Conservation (phyloP, 64 coral and sea anemone genomes). For the Actinia equina region DNA sequence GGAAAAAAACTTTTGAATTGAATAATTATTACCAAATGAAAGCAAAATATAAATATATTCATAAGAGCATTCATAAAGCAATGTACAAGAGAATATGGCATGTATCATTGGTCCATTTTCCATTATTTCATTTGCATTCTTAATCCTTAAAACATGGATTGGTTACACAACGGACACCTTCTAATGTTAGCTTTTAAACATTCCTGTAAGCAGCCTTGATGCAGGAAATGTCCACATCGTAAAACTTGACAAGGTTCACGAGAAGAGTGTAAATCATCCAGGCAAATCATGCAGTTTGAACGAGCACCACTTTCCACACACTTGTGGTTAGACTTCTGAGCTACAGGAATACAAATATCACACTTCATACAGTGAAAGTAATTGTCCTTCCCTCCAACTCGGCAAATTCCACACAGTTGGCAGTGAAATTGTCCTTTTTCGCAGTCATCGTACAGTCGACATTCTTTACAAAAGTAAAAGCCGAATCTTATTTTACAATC, state of each 20-base stretch:
- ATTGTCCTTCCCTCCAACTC: constrained; percentile 83
- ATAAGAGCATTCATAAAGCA: no score
- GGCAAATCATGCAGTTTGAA: constrained; percentile 88
- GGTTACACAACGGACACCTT: constrained; percentile 70
- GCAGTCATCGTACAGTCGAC: constrained; percentile 83
- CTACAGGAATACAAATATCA: constrained; percentile 81
- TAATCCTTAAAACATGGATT: constrained; percentile 25
- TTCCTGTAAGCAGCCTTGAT: constrained; percentile 77
- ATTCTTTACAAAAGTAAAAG: constrained; percentile 85
- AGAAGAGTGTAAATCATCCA: constrained; percentile 76
- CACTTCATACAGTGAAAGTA: constrained; percentile 83
- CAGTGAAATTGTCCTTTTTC: constrained; percentile 98
- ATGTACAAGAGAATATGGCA: no score
- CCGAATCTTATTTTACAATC: constrained; percentile 80
- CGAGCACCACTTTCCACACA: constrained; percentile 80
- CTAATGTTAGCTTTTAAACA: constrained; percentile 44
- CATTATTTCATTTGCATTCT: not conserved
- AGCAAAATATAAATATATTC: no score
- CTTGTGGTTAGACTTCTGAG: constrained; percentile 48
- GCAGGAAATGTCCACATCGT: constrained; percentile 90
- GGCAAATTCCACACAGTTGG: constrained; percentile 80
- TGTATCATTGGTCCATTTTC: no score
- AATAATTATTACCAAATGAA: no score
- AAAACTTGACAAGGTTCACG: constrained; percentile 80
- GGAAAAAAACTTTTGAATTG: no score